Evolutionary conservation across 2,797 vertebrate species (phyloP).

Genomic region (Lutra lutra): DNA sequence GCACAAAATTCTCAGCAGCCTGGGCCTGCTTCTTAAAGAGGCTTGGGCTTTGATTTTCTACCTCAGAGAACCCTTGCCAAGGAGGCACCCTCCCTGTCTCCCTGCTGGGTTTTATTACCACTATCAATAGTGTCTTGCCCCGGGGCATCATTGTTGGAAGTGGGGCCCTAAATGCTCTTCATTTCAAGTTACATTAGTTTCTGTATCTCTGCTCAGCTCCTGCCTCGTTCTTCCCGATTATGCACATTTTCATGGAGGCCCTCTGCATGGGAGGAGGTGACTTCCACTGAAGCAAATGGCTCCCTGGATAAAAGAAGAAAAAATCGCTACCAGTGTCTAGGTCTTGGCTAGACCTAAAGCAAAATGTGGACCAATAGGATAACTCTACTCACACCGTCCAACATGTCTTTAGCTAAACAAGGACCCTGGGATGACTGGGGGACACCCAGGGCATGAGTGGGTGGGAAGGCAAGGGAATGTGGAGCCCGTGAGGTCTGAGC

Average conservation of each 20-base stretch:
- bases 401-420: fast-evolving
- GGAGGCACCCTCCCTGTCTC: neutral
- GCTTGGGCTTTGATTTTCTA: neutral
- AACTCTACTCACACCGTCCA: fast-evolving
- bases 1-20: neutral
- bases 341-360: neutral
- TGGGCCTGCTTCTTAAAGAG: neutral
- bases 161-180: neutral
- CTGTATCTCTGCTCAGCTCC: neutral
- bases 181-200: conserved; percentile 61
- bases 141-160: neutral
- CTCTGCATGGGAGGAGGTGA: fast-evolving
- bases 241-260: neutral
- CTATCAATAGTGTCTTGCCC: neutral
- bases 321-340: fast-evolving
- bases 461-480: fast-evolving
- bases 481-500: fast-evolving
- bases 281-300: fast-evolving
- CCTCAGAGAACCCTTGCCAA: neutral
- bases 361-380: fast-evolving
- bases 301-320: fast-evolving
- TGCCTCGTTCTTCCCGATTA: neutral
- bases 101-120: neutral
- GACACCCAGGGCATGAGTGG: fast-evolving
- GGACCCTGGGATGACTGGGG: fast-evolving